Evolutionary conservation across 2,888 invertebrate genomes (phyloP).

Genomic region (Pollenia angustigena): DNA sequence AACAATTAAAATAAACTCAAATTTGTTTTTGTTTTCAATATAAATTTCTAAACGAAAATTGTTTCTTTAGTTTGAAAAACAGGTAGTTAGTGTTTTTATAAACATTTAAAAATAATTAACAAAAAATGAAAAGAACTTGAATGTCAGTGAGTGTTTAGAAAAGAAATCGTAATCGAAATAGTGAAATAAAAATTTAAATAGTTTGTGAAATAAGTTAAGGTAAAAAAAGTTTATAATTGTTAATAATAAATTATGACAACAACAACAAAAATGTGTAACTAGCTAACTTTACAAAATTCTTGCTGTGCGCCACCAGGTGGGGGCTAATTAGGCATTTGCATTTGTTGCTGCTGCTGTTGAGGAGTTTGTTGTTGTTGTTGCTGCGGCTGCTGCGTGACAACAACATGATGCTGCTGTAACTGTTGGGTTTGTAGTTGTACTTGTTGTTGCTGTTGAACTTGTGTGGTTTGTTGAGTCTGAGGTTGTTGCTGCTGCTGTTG

Average conservation of each 20-base stretch:
- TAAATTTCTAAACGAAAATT: no score
- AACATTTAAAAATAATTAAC: no score
- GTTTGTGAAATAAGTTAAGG: background rate
- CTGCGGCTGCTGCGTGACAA: slow-evolving; percentile 77
- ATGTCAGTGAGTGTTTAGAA: no score
- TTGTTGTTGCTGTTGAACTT: slow-evolving; percentile 75
- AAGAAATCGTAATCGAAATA: no score
- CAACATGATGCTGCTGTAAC: slow-evolving; percentile 50
- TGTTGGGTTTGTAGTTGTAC: slow-evolving; percentile 72
- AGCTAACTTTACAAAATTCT: slow-evolving; percentile 83
- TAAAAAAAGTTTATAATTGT: background rate
- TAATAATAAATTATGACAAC: slow-evolving; percentile 45
- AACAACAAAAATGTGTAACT: slow-evolving; percentile 73
- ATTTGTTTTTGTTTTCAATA: no score
- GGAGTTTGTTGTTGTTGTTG: slow-evolving; percentile 77
- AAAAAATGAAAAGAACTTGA: no score
- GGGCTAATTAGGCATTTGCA: slow-evolving; percentile 83
- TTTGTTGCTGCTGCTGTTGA: slow-evolving; percentile 78
- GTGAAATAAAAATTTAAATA: background rate
- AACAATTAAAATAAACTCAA: no score
- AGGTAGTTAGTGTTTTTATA: no score
- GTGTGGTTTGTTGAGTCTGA: slow-evolving; percentile 85
- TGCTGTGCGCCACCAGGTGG: slow-evolving; percentile 75
- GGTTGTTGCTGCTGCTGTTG: slow-evolving; percentile 76
- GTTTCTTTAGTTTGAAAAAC: no score